A percentile compares a stretch with the other conserved stretches of the same genome.
Conservation (phyloP, 2,113 vertebrate species). For the Cebus imitator region DNA sequence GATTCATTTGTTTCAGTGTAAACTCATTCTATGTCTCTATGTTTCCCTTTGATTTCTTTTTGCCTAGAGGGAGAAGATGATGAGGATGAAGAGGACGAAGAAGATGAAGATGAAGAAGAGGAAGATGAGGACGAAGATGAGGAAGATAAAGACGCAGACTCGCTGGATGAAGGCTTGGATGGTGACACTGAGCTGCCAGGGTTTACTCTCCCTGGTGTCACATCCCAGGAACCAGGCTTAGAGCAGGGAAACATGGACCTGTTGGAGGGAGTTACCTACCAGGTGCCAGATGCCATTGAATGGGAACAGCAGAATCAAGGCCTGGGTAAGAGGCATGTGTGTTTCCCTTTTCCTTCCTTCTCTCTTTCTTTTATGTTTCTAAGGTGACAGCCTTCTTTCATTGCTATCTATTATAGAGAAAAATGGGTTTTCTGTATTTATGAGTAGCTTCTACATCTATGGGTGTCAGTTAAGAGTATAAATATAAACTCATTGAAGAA, state of each 20-base stretch:
- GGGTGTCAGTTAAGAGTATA: neutral
- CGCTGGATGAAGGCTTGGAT: slow-evolving; percentile 89
- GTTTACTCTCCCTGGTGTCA: slow-evolving; percentile 84
- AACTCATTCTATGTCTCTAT: neutral
- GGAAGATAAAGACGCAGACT: slow-evolving; percentile 89
- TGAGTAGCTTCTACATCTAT: neutral
- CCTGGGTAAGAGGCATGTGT: slow-evolving; percentile 87
- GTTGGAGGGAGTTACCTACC: slow-evolving; percentile 86
- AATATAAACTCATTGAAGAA: neutral
- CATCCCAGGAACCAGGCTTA: slow-evolving; percentile 87
- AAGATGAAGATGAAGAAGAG: slow-evolving; percentile 88
- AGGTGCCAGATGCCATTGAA: slow-evolving; percentile 89
- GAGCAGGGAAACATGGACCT: slow-evolving; percentile 75
- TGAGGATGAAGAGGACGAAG: slow-evolving; percentile 91
- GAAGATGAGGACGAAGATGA: slow-evolving; percentile 93
- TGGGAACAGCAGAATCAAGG: slow-evolving; percentile 97
- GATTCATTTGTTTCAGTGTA: neutral
- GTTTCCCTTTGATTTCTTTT: slow-evolving; percentile 57
- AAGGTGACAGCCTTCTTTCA: neutral
- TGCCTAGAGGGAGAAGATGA: slow-evolving; percentile 86
- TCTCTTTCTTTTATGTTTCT: neutral
- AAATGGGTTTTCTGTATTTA: neutral
- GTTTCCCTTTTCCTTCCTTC: too few relatives aligned
- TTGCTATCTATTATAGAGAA: neutral
- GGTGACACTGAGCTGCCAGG: slow-evolving; percentile 87